Evolutionary conservation across 2,797 vertebrate species (phyloP).

Genomic region (Todus mexicanus): DNA sequence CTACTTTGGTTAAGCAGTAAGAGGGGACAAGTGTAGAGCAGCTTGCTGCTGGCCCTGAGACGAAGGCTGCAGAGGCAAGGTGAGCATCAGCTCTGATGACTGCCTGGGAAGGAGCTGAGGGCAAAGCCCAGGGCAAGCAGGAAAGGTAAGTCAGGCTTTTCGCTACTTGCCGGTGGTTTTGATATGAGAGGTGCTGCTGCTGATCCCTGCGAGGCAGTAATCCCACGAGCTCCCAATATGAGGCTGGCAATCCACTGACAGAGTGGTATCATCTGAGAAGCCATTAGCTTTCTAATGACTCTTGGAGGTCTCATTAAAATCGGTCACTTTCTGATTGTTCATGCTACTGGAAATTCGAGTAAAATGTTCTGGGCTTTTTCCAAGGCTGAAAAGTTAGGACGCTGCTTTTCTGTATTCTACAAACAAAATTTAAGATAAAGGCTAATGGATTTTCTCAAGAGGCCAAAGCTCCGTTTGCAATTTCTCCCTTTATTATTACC

Average conservation of each 20-base stretch:
- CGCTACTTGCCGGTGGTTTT: not conserved
- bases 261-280: conserved; percentile 16
- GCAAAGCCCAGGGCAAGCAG: not conserved
- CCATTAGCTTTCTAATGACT: conserved; percentile 38
- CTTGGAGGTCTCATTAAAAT: conserved; percentile 36
- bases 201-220: not conserved
- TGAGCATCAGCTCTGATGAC: not conserved
- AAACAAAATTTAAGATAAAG: conserved; percentile 23
- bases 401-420: not conserved
- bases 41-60: not conserved
- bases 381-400: not conserved
- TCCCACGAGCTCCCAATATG: not conserved
- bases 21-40: not conserved
- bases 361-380: not conserved
- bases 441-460: not conserved
- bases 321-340: conserved; percentile 16
- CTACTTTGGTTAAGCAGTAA: not conserved
- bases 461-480: not conserved
- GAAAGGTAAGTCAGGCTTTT: not conserved
- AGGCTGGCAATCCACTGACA: conserved; percentile 14
- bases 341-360: not conserved
- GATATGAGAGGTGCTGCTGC: not conserved
- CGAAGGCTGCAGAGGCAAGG: not conserved
- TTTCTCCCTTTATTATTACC: not conserved
- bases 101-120: not conserved